phyloP scores from a whole-genome alignment of 2,113 vertebrate genomes.

The Mormyrus iriodes region DNA sequence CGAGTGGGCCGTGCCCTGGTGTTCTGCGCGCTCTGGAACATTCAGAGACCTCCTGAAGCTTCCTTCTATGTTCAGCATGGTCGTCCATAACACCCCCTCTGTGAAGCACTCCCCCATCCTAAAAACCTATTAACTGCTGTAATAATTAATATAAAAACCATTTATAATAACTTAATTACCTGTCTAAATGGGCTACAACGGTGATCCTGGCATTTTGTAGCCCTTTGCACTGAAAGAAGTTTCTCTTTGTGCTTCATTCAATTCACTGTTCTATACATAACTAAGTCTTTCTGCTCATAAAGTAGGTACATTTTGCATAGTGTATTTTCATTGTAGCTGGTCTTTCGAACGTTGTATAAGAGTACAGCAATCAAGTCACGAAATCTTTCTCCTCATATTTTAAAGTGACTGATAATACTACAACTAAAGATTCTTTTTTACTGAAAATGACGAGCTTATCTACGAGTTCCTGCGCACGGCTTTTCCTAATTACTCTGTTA shows the following conservation, averaged over 20 bases:
- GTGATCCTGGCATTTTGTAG: not conserved
- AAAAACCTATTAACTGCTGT: not conserved
- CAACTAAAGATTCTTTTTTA: not conserved
- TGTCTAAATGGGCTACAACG: not conserved
- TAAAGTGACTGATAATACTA: not conserved
- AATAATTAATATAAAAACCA: not conserved
- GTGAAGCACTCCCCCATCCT: not conserved
- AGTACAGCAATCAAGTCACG: not conserved
- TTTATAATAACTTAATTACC: not conserved
- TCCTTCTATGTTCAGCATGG: not conserved
- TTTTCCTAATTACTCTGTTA: not conserved
- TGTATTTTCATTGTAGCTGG: not conserved
- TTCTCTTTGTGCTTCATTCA: not conserved
- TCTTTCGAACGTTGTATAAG: not conserved
- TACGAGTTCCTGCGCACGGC: not conserved
- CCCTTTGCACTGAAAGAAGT: not conserved
- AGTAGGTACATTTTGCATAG: constrained; percentile 16
- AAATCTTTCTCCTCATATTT: not conserved
- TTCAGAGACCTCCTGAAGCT: not conserved
- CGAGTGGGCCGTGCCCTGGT: not conserved
- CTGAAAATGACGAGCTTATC: not conserved
- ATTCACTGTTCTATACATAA: not conserved
- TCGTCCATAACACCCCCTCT: not conserved
- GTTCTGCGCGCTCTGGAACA: no score
- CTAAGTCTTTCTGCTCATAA: not conserved